Conservation (phyloP, 2,797 vertebrate species). For the Tapirus indicus region DNA sequence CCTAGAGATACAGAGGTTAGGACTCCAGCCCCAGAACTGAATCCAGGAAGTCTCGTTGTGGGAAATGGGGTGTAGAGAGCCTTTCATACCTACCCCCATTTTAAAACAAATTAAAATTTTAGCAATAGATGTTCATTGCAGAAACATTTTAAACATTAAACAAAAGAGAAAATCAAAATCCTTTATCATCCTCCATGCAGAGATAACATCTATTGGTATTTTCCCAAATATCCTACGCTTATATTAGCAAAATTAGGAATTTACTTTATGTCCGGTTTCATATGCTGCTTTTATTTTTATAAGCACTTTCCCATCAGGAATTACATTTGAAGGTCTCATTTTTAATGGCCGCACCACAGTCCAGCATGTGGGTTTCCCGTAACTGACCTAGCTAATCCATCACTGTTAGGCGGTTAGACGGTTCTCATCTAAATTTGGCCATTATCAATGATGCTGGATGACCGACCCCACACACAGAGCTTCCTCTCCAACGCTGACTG, state of each 20-base stretch:
- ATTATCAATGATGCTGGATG: no score
- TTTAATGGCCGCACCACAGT: background rate
- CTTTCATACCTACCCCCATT: background rate
- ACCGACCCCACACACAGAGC: background rate
- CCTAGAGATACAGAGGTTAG: background rate
- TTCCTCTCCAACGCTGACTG: background rate
- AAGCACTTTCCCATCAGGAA: background rate
- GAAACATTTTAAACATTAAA: background rate
- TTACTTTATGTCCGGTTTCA: slow-evolving; percentile 17
- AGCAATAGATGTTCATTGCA: background rate
- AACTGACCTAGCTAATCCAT: background rate
- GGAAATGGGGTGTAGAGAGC: background rate
- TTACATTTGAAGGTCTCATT: background rate
- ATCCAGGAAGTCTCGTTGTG: background rate
- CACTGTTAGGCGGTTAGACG: background rate
- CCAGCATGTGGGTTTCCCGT: no score
- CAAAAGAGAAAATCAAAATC: slow-evolving; percentile 2
- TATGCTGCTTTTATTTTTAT: background rate
- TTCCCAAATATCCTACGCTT: background rate
- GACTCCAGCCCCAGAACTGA: background rate
- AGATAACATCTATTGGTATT: slow-evolving; percentile 11
- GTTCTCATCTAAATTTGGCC: background rate
- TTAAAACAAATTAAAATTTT: slow-evolving; percentile 46
- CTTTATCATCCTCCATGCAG: background rate
- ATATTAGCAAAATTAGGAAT: background rate